Conservation (phyloP, 2,797 vertebrate species). For the Rallus crepitans region DNA sequence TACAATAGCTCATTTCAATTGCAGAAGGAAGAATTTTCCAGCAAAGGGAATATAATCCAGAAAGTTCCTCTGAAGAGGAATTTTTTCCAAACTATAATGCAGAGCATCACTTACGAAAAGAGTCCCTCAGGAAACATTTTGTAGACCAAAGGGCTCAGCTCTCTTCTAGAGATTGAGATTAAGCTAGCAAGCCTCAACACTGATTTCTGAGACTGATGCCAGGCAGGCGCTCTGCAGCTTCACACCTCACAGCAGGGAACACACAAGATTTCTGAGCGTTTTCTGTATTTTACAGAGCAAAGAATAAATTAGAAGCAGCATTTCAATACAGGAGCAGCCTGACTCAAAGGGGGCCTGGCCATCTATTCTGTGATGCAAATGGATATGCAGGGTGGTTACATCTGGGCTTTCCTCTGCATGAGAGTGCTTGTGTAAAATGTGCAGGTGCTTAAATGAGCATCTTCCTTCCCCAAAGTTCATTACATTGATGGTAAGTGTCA, state of each 20-base stretch:
- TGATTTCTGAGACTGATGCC: background rate
- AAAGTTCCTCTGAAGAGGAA: background rate
- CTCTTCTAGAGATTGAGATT: background rate
- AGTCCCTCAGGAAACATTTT: background rate
- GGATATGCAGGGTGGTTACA: background rate
- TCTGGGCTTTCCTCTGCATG: background rate
- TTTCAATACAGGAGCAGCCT: background rate
- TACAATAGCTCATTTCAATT: background rate
- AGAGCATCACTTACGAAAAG: background rate
- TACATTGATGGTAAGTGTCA: fast-evolving
- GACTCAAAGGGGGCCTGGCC: background rate
- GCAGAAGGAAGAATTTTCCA: background rate
- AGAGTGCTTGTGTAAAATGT: background rate
- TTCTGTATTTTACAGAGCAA: background rate
- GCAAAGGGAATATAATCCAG: background rate
- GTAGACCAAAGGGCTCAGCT: background rate
- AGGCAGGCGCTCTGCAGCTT: background rate
- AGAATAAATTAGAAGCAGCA: background rate
- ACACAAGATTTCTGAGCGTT: background rate
- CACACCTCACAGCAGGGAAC: background rate
- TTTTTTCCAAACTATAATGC: background rate
- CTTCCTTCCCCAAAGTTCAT: background rate
- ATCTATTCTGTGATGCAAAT: background rate
- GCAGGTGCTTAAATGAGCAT: background rate
- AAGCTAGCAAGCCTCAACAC: background rate